Conservation (phyloP, 2,797 vertebrate genomes). For the Sebastes vulpes region DNA sequence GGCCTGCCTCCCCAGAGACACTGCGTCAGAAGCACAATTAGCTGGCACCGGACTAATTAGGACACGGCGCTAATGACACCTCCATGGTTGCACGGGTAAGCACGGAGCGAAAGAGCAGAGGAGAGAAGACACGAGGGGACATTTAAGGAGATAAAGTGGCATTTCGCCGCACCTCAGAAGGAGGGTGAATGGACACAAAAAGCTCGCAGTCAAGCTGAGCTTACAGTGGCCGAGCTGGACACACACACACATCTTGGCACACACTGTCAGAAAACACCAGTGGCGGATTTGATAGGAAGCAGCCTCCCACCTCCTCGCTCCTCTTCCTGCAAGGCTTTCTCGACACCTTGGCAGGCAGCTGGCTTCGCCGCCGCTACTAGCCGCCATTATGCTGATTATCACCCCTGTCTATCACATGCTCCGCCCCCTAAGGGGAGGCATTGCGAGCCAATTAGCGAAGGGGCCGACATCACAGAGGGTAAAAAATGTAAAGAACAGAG, state of each 20-base stretch:
- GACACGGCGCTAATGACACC: constrained; percentile 73
- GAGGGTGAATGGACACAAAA: background rate
- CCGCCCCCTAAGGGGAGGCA: constrained; percentile 20
- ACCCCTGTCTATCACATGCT: constrained; percentile 71
- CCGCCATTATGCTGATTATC: constrained; percentile 79
- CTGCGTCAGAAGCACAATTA: constrained; percentile 79
- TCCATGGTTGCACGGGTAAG: constrained; percentile 41
- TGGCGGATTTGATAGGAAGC: constrained; percentile 24
- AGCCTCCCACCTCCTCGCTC: constrained; percentile 23
- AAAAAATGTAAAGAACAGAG: background rate
- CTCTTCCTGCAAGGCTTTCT: constrained; percentile 50
- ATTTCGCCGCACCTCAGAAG: background rate
- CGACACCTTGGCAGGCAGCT: constrained; percentile 76
- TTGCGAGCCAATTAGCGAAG: constrained; percentile 62
- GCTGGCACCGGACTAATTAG: constrained; percentile 81
- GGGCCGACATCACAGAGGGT: constrained; percentile 6
- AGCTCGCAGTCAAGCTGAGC: constrained; percentile 11
- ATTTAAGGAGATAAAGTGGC: background rate
- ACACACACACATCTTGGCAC: background rate
- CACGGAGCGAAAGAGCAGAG: background rate
- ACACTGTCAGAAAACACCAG: constrained; percentile 20
- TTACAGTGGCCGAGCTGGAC: constrained; percentile 10
- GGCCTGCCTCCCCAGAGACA: constrained; percentile 76
- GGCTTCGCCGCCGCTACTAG: constrained; percentile 34
- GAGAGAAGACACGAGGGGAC: background rate